Base-by-base conservation (phyloP, 2,888 invertebrate species). In the Seladonia tumulorum region DNA sequence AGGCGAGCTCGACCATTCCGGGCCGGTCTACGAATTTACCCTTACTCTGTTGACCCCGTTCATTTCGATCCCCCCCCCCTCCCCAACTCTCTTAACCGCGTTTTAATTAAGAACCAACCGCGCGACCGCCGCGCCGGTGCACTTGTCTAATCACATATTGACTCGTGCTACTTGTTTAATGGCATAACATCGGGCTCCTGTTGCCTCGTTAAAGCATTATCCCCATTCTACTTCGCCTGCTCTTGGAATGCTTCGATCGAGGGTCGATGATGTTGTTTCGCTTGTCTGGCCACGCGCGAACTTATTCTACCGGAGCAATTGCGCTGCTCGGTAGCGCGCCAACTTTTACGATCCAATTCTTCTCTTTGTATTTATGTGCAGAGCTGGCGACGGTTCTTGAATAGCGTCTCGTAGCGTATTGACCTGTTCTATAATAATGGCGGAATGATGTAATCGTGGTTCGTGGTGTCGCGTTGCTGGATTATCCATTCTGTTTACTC, bases 41-140 rank as follows among this genome's bases (percentile, higher is more conserved):
- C 16, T 29, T 12, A 14, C 60, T 22, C 5, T 16, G 49, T 63
- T 73, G 77, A 74, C 47, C 70, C 60, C 29, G 57, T 77, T 83
- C 39, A 29, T 14, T 60, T 14, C 25, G 35, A 35, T 35, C 35
- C 35, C 2, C 14, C 8, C 12, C 73, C 25, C 25, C 63, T 53
- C 39, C 39, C 45, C 45, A 25, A 35, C 12, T 39, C 39, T 47
- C 73, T 25, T 72, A 66, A 45, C n/a, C 42, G 63, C 25, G 47
- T 63, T 60, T 60, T 42, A 25, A 18, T 42, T 22, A 10, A 29
- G 35, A 35, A 66, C 66, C 16, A 18, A 35, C 35, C 22, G 10
- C 57, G 57, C 16, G 42, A 42, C 1, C 53, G 53, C 22, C 22
- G 22, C 60, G 22, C 22, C 10, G 8, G n/a, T 18, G 35, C 18